A percentile compares a stretch with the other conserved stretches of the same genome.
Evolutionary conservation across 2,797 vertebrate species (phyloP).

Genomic region (Semotilus atromaculatus): DNA sequence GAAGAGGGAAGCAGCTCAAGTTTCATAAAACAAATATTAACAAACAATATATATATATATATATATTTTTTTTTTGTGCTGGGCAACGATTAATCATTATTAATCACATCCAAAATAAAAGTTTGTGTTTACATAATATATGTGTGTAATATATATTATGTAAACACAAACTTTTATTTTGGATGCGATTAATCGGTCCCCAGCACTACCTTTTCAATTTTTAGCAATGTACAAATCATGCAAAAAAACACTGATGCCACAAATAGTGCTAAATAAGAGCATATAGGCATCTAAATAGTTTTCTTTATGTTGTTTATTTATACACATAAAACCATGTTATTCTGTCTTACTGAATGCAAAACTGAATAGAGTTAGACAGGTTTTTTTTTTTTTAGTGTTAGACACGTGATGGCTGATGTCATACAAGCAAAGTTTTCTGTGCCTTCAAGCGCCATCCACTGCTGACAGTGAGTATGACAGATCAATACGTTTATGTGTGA

Average conservation of each 20-base stretch:
- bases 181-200: too few species aligned
- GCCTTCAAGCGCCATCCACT: constrained; percentile 17
- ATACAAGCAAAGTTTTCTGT: not conserved
- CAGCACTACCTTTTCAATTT: too few species aligned
- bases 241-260: not conserved
- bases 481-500: not conserved
- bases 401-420: not conserved
- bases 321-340: not conserved
- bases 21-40: not conserved
- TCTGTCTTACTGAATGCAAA: not conserved
- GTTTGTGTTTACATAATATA: too few species aligned
- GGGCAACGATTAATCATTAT: too few species aligned
- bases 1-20: not conserved
- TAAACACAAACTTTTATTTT: too few species aligned
- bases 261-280: not conserved
- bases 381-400: too few species aligned
- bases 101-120: too few species aligned
- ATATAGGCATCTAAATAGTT: too few species aligned
- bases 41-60: too few species aligned
- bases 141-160: too few species aligned
- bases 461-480: not conserved
- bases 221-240: not conserved
- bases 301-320: not conserved
- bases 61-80: not conserved
- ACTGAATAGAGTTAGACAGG: not conserved